Percentiles rank a stretch among this genome's conserved stretches.
Conservation (phyloP, 2,888 invertebrate genomes). For the Ectropis crepuscularia region DNA sequence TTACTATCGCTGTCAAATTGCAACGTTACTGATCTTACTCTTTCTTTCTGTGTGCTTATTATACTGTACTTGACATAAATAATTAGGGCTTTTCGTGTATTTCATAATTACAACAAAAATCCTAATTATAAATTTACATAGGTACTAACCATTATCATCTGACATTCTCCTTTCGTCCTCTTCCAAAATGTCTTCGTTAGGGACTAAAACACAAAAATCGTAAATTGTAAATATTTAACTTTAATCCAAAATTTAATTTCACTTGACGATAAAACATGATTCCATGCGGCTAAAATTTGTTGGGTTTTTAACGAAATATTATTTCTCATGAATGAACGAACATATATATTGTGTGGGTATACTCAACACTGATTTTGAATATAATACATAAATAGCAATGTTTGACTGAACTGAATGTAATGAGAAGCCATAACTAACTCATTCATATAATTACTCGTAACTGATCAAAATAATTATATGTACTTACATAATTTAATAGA, state of each 20-base stretch:
- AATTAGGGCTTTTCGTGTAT: not conserved
- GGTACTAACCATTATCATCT: constrained; percentile 71
- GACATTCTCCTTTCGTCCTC: constrained; percentile 80
- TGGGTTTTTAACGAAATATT: constrained; percentile 1
- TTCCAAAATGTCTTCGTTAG: constrained; percentile 81
- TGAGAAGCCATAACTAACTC: constrained; percentile 16
- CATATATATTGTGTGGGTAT: constrained; percentile 7
- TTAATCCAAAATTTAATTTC: not conserved
- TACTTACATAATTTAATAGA: constrained; percentile 2
- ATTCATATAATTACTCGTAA: constrained; percentile 4
- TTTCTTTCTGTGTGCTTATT: too few relatives aligned
- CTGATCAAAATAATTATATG: not conserved
- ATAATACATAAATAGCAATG: constrained; percentile 22
- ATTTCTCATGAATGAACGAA: constrained; percentile 14
- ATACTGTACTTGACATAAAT: not conserved
- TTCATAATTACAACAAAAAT: constrained; percentile 15
- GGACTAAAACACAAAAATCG: constrained; percentile 66
- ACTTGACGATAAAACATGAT: constrained; percentile 2
- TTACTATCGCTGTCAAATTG: too few relatives aligned
- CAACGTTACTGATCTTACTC: too few relatives aligned
- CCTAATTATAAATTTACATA: not conserved
- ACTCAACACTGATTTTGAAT: constrained; percentile 12
- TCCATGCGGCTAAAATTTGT: constrained; percentile 24
- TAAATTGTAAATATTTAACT: not conserved
- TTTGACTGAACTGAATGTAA: constrained; percentile 12